phyloP scores from a whole-genome alignment of 2,797 vertebrate species.

The Esox lucius region DNA sequence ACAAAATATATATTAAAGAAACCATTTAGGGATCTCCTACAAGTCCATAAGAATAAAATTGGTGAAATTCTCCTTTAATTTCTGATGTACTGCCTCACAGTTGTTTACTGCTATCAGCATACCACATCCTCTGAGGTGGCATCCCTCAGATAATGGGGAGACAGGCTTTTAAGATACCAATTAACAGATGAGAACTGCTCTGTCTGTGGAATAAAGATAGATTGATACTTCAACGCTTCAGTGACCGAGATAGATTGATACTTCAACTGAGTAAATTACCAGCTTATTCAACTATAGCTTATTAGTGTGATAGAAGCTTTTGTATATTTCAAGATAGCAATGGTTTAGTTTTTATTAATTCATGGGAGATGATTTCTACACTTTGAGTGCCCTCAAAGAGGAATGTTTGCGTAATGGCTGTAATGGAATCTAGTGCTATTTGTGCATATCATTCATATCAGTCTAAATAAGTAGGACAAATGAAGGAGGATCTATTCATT shows the following conservation, averaged over 20 bases:
- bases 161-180: slow-evolving; percentile 10
- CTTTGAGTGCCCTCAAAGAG: background rate
- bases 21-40: too few relatives aligned
- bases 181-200: slow-evolving; percentile 20
- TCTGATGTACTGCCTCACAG: background rate
- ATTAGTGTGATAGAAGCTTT: background rate
- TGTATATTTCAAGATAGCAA: background rate
- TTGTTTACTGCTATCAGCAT: background rate
- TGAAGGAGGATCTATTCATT: background rate
- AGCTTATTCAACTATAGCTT: background rate
- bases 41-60: too few relatives aligned
- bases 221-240: slow-evolving; percentile 7
- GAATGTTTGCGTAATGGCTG: background rate
- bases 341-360: too few relatives aligned
- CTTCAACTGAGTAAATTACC: slow-evolving; percentile 3
- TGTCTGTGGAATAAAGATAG: background rate
- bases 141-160: background rate
- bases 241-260: background rate
- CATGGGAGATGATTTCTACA: background rate
- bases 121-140: background rate
- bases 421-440: background rate
- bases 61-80: background rate
- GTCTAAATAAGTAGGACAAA: background rate
- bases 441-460: slow-evolving; percentile 2
- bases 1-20: too few relatives aligned